Evolutionary conservation across 2,797 vertebrate species (phyloP).

Genomic region (Neomorphus geoffroyi): DNA sequence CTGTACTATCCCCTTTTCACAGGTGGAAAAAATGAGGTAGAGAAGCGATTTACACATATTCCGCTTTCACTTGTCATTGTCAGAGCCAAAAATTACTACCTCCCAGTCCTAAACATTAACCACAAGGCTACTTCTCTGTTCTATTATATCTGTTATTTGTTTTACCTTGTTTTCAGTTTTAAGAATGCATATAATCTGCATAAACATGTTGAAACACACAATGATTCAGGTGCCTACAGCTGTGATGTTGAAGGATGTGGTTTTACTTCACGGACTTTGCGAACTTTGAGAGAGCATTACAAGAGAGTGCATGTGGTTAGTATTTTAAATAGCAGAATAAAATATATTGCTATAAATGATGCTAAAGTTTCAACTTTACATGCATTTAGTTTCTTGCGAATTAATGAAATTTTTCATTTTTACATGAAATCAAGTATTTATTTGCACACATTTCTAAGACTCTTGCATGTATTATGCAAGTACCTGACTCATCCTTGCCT

Average conservation of each 20-base stretch:
- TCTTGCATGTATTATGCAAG: not conserved
- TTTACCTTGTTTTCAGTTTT: conserved; percentile 74
- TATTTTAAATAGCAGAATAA: not conserved
- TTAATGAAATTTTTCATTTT: not conserved
- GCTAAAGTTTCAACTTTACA: not conserved
- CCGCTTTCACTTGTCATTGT: conserved; percentile 39
- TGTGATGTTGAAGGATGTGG: conserved; percentile 79
- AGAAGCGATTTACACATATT: conserved; percentile 31
- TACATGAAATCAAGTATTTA: not conserved
- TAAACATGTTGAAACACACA: conserved; percentile 81
- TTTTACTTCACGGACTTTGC: conserved; percentile 76
- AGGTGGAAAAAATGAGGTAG: conserved; percentile 47
- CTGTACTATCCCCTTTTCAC: not conserved
- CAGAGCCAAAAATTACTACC: conserved; percentile 47
- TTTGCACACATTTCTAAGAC: not conserved
- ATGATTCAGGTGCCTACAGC: conserved; percentile 81
- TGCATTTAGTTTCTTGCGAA: not conserved
- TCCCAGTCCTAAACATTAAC: conserved; percentile 53
- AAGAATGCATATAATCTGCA: conserved; percentile 81
- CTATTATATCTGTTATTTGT: conserved; percentile 53
- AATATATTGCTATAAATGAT: not conserved
- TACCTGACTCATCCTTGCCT: not conserved
- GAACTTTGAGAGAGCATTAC: conserved; percentile 76
- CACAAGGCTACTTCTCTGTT: conserved; percentile 35
- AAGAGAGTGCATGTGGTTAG: conserved; percentile 76